Conservation (phyloP, 2,113 vertebrate genomes). For the Pholis gunnellus region DNA sequence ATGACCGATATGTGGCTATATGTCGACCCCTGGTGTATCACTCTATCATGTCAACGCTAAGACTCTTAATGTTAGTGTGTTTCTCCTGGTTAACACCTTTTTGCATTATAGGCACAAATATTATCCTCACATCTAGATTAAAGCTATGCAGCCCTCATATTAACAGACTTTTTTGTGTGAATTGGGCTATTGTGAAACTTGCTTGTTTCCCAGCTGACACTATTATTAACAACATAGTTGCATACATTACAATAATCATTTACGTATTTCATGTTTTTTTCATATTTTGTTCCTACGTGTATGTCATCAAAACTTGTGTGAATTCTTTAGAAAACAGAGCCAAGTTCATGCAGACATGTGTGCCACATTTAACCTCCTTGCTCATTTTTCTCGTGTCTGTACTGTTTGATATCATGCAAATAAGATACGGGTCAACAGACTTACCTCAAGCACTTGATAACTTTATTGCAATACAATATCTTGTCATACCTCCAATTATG, state of each 20-base stretch:
- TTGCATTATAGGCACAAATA: slow-evolving; percentile 24
- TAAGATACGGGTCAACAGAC: slow-evolving; percentile 20
- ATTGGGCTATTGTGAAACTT: slow-evolving; percentile 52
- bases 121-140: slow-evolving; percentile 22
- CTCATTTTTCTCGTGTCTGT: slow-evolving; percentile 23
- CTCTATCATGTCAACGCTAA: slow-evolving; percentile 53
- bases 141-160: slow-evolving; percentile 43
- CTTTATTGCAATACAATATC: no score
- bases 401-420: slow-evolving; percentile 34
- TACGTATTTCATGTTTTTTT: slow-evolving; percentile 39
- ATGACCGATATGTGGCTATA: slow-evolving; percentile 69
- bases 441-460: slow-evolving; percentile 37
- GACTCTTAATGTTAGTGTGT: slow-evolving; percentile 14
- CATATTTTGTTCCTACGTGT: slow-evolving; percentile 64
- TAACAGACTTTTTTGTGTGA: slow-evolving; percentile 47
- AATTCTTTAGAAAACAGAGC: slow-evolving; percentile 47
- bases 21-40: slow-evolving; percentile 61
- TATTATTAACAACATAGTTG: not conserved
- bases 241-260: slow-evolving; percentile 25
- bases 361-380: slow-evolving; percentile 65
- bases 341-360: slow-evolving; percentile 70
- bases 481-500: no score
- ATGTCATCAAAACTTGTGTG: slow-evolving; percentile 52
- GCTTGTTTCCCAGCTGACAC: slow-evolving; percentile 47
- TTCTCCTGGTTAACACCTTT: slow-evolving; percentile 39